Base-by-base conservation (phyloP, 2,888 invertebrate genomes). In the Orchesella flavescens region DNA sequence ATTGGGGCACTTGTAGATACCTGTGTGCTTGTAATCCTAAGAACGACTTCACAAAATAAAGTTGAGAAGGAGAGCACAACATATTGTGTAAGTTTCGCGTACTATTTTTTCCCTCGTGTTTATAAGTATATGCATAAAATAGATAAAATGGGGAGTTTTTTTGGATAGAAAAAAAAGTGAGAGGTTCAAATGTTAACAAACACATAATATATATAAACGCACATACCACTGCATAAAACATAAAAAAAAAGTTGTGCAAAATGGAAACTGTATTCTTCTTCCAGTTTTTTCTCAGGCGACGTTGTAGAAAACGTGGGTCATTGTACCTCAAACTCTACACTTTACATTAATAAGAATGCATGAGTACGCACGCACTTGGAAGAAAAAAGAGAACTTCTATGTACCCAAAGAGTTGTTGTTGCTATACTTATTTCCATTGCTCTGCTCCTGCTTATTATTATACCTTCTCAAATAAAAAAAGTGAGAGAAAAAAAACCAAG, bases 281-380 rank as follows among this genome's bases (percentile, higher is more conserved):
- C 77, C 69, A 77, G 76, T 68, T 59, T 68, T 59, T 68, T 17
- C 23, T 71, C 57, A 71, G 13, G 49, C 68, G 23, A 68, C 68
- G 21, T 68, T 49, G 49, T 46, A 17, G 13, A 59, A 49, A 69
- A n/a, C 53, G 49, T 78, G 71, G 78, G 78, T 78, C 78, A 78
- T 78, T 78, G 78, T 78, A 78, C 78, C 78, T 63, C 24, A 69
- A 59, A 44, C 43, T n/a, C n/a, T 43, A 65, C 17, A 43, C 17
- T 57, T 57, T 57, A 19, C 57, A 21, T 65, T 17, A 57, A 21
- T 57, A 17, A 21, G 23, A 61, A 24, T 61, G 61, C 24, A 61
- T 44, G 44, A 44, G n/a, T 65, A 65, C 65, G 43, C 44, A 68
- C 68, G 68, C 68, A 68, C 68, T 68, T 68, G 63, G 10, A 63